These are phyloP conservation scores for Scaptomyza graminum DNA, from an alignment of 1,140 invertebrate species.

Conservation along the genomic window DNA sequence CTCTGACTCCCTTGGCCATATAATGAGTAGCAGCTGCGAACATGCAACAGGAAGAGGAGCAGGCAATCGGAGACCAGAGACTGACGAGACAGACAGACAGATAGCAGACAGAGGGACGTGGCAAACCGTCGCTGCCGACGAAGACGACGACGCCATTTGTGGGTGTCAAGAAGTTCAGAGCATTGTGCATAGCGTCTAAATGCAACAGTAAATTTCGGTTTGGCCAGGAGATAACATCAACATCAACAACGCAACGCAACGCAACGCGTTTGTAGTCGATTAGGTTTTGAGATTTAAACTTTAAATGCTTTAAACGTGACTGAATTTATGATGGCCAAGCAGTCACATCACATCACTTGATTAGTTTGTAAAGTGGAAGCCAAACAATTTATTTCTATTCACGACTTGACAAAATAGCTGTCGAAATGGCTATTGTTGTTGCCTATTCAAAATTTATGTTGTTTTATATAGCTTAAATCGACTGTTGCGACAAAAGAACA, in stretches of 20 bases:
- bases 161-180: slow-evolving; percentile 75
- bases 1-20: slow-evolving; percentile 47
- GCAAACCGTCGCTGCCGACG: slow-evolving; percentile 23
- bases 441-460: slow-evolving; percentile 61
- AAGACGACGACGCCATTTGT: slow-evolving; percentile 52
- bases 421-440: slow-evolving; percentile 24
- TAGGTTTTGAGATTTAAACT: slow-evolving; percentile 56
- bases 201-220: slow-evolving; percentile 78
- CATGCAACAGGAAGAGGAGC: slow-evolving; percentile 66
- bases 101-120: slow-evolving; percentile 14
- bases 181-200: slow-evolving; percentile 42
- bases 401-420: slow-evolving; percentile 29
- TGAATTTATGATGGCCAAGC: slow-evolving; percentile 70
- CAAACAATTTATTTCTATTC: slow-evolving; percentile 39
- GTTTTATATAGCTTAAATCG: slow-evolving; percentile 64
- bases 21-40: slow-evolving; percentile 71
- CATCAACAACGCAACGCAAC: slow-evolving; percentile 27
- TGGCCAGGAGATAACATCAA: slow-evolving; percentile 73
- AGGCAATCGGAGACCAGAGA: slow-evolving; percentile 14
- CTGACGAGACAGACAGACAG: slow-evolving; percentile 17
- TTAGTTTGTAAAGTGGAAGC: slow-evolving; percentile 35
- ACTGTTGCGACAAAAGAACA: neutral
- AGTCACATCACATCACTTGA: slow-evolving; percentile 43
- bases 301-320: slow-evolving; percentile 81
- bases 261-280: slow-evolving; percentile 4